Evolutionary conservation across 1,140 invertebrate genomes (phyloP), one percentile per base, ranked within the genome.

Genomic region (Ericerus pela): DNA sequence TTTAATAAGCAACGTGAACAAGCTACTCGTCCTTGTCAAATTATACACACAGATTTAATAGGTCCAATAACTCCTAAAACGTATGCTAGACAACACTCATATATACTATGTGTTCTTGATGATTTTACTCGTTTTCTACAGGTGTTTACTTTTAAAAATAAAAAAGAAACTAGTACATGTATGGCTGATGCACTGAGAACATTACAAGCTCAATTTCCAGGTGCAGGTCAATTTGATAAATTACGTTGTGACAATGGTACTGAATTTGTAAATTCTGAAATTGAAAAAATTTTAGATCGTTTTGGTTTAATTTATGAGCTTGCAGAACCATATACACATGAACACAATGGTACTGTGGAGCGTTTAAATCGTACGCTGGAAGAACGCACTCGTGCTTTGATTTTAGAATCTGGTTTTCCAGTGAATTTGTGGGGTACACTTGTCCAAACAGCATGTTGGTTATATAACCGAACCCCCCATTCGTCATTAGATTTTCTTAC

Each of bases 291-390:
- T 3, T 28, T 24, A 12, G 4, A 28, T 28, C 27, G 47, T 27
- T 54, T 31, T 26, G 56, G 59, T 28, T 54, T 58, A 26, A 33
- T 52, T 5, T 10, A 16, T 18, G 10, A 54, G 4, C n/a, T 33
- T 5, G 28, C 56, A 38, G 33, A 26, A 33, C 38, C 55, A 2
- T 16, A 62, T 52, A 62, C 62, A 16, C 63, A 61, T 55, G 59
- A 67, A 53, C 59, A 63, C 20, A 69, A 70, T 60, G 66, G 68
- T 4, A 55, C 61, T 30, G 62, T 65, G 8, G 67, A 73, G 53
- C 58, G 66, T 54, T 61, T 65, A n/a, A 71, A 71, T 29, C 56
- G 69, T 41, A 70, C 65, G 1, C 53, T 71, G 18, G 56, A 62
- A 22, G 51, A 64, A 29, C 60, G 36, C 53, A 66, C 68, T 14